Conservation (phyloP, 2,888 invertebrate species). For the Pandemis corylana region DNA sequence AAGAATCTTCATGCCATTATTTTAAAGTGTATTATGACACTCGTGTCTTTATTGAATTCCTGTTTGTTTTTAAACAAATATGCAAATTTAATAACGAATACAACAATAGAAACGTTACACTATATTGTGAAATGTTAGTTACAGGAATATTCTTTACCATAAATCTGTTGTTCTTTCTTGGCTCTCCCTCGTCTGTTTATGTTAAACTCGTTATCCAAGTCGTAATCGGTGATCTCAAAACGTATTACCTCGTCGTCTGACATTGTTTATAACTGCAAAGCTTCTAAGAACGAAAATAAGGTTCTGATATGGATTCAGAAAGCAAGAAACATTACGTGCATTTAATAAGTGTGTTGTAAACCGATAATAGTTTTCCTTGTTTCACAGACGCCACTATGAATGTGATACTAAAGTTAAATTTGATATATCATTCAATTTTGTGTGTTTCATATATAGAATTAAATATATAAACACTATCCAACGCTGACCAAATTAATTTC, state of each 20-base stretch:
- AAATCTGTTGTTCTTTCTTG: conserved; percentile 96
- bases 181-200: conserved; percentile 89
- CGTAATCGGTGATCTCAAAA: conserved; percentile 98
- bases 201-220: conserved; percentile 96
- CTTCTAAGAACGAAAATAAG: not conserved
- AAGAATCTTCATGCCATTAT: too few species aligned
- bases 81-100: too few species aligned
- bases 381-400: not conserved
- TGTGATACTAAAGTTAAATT: not conserved
- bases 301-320: not conserved
- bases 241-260: conserved; percentile 95
- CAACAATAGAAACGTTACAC: not conserved
- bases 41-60: too few species aligned
- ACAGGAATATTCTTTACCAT: conserved; percentile 86
- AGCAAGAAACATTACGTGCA: not conserved
- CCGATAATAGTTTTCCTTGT: not conserved
- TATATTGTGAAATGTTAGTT: conserved; percentile 9
- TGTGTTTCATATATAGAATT: not conserved
- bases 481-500: not conserved
- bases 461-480: not conserved
- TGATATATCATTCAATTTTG: not conserved
- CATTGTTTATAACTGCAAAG: conserved; percentile 72
- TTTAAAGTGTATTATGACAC: too few species aligned
- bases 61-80: too few species aligned
- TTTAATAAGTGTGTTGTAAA: not conserved